These are phyloP conservation scores for Cremastinae sp. DNA, from an alignment of 2,888 invertebrate genomes.

Conservation along the genomic window DNA sequence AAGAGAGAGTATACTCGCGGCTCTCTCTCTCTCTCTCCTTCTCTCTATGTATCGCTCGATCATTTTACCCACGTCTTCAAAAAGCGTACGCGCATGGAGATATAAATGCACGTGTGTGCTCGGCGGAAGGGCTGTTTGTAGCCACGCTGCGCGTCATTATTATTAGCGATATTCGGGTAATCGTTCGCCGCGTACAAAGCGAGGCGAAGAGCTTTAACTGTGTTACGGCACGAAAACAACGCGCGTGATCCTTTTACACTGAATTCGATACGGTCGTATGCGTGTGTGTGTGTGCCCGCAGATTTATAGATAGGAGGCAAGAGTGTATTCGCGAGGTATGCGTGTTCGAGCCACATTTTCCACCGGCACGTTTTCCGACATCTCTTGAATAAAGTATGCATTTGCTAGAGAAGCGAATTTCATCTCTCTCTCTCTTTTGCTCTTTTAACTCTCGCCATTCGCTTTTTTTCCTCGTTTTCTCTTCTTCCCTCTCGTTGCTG, in stretches of 20 bases:
- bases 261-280: background rate
- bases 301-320: background rate
- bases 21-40: constrained; percentile 12
- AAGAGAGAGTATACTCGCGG: too few relatives aligned
- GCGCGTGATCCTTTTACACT: constrained; percentile 2
- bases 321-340: constrained; percentile 31
- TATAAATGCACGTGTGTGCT: background rate
- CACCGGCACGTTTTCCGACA: constrained; percentile 49
- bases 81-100: background rate
- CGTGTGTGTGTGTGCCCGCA: too few relatives aligned
- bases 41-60: constrained; percentile 27
- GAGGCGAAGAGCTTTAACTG: constrained; percentile 54
- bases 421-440: constrained; percentile 10
- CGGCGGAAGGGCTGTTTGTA: constrained; percentile 24
- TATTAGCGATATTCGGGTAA: constrained; percentile 58
- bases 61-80: constrained; percentile 14
- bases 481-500: constrained; percentile 7
- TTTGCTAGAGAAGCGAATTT: constrained; percentile 49
- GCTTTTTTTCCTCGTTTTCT: constrained; percentile 27
- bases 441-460: background rate
- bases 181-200: constrained; percentile 56
- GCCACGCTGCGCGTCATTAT: constrained; percentile 48
- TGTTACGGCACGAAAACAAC: constrained; percentile 46
- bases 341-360: constrained; percentile 56
- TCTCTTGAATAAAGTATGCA: constrained; percentile 58